Percentiles rank a stretch among this genome's conserved stretches.
These are phyloP conservation scores for Tolypeutes matacus DNA, from an alignment of 2,797 vertebrate genomes.

Conservation along the genomic window DNA sequence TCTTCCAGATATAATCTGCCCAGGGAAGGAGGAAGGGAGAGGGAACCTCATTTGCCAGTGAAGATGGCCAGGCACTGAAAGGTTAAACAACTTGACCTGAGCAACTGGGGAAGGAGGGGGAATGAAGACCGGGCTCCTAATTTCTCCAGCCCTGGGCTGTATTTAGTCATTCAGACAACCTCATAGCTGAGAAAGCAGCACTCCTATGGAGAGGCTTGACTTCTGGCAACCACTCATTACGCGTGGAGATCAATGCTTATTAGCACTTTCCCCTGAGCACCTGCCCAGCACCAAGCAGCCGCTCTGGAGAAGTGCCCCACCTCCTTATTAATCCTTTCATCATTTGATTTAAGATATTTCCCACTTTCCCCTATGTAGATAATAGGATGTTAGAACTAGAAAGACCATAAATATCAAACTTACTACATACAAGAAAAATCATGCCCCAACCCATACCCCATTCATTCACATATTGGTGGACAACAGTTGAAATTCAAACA, in stretches of 20 bases:
- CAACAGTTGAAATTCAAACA: neutral
- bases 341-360: neutral
- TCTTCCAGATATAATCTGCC: neutral
- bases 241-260: conserved; percentile 40
- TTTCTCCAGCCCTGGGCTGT: conserved; percentile 1
- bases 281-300: neutral
- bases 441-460: too few species aligned
- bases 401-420: conserved; percentile 30
- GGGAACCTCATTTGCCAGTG: conserved; percentile 51
- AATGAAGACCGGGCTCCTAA: neutral
- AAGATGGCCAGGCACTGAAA: conserved; percentile 19
- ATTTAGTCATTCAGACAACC: conserved; percentile 59
- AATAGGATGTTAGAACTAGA: neutral
- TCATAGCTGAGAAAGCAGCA: neutral
- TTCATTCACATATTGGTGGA: neutral
- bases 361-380: neutral
- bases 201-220: conserved; percentile 7
- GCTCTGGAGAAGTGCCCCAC: neutral
- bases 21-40: neutral
- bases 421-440: neutral
- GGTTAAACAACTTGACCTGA: conserved; percentile 64
- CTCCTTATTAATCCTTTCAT: conserved; percentile 47
- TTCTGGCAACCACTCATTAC: conserved; percentile 24
- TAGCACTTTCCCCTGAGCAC: conserved; percentile 48
- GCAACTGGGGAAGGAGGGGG: neutral